A percentile compares a stretch with the other conserved stretches of the same genome.
Evolutionary conservation across 2,797 vertebrate species (phyloP).

Genomic region (Remorina albescens): DNA sequence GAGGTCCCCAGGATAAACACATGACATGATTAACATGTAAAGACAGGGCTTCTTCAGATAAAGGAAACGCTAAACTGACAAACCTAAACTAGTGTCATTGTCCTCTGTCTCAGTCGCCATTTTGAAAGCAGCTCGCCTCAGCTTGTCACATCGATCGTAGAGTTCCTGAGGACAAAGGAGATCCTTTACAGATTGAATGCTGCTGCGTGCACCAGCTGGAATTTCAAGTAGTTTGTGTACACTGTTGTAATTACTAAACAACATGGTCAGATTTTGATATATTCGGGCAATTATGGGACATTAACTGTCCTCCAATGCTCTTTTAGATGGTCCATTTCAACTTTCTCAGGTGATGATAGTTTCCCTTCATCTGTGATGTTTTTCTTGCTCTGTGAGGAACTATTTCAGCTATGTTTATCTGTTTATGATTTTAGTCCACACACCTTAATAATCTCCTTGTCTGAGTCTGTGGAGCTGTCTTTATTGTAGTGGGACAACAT

Average conservation of each 20-base stretch:
- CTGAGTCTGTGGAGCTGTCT: constrained; percentile 90
- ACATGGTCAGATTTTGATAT: background rate
- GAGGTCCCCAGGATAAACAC: background rate
- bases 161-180: constrained; percentile 86
- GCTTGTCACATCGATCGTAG: constrained; percentile 93
- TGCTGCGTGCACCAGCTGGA: constrained; percentile 2
- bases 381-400: background rate
- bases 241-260: background rate
- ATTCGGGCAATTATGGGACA: too few relatives aligned
- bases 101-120: constrained; percentile 97
- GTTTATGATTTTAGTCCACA: background rate
- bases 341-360: too few relatives aligned
- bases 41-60: background rate
- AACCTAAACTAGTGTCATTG: constrained; percentile 93
- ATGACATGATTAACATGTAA: background rate
- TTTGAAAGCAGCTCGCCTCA: constrained; percentile 92
- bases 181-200: background rate
- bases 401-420: background rate
- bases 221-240: background rate
- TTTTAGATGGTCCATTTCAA: background rate
- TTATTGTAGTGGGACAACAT: constrained; percentile 94
- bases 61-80: constrained; percentile 7
- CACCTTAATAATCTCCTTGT: constrained; percentile 96
- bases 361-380: background rate
- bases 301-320: background rate